A percentile compares a stretch with the other conserved stretches of the same genome.
Evolutionary conservation across 1,140 invertebrate genomes (phyloP).

Genomic region (Drosophila repletoides): DNA sequence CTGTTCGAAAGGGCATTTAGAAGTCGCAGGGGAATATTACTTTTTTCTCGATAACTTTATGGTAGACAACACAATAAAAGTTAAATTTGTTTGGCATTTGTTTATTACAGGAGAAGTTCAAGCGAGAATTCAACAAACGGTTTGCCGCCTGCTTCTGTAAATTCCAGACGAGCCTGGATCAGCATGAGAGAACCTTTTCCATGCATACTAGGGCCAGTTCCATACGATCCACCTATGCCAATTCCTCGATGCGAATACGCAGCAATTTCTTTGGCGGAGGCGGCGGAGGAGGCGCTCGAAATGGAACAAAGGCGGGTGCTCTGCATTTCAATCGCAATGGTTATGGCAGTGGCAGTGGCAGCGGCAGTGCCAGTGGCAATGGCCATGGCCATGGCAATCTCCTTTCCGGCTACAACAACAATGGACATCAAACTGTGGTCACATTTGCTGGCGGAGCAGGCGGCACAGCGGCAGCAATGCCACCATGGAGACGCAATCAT

Average conservation of each 20-base stretch:
- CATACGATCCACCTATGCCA: slow-evolving; percentile 72
- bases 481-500: slow-evolving; percentile 71
- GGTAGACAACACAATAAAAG: background rate
- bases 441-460: slow-evolving; percentile 51
- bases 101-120: slow-evolving; percentile 86
- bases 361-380: slow-evolving; percentile 13
- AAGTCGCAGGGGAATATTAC: no score
- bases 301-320: slow-evolving; percentile 6
- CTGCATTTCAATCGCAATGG: slow-evolving; percentile 20
- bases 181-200: slow-evolving; percentile 71
- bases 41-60: background rate
- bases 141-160: slow-evolving; percentile 83
- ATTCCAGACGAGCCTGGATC: slow-evolving; percentile 63
- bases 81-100: slow-evolving; percentile 5
- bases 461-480: slow-evolving; percentile 27
- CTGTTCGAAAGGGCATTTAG: no score
- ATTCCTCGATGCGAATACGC: slow-evolving; percentile 75
- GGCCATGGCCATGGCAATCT: slow-evolving; percentile 27
- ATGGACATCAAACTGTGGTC: slow-evolving; percentile 55
- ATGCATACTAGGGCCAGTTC: slow-evolving; percentile 79
- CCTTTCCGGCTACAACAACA: slow-evolving; percentile 39
- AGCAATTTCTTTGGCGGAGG: slow-evolving; percentile 58
- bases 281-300: background rate
- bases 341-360: slow-evolving; percentile 19
- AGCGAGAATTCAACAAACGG: slow-evolving; percentile 87